Conservation (phyloP, 2,797 vertebrate species). For the Eulemur mongoz region DNA sequence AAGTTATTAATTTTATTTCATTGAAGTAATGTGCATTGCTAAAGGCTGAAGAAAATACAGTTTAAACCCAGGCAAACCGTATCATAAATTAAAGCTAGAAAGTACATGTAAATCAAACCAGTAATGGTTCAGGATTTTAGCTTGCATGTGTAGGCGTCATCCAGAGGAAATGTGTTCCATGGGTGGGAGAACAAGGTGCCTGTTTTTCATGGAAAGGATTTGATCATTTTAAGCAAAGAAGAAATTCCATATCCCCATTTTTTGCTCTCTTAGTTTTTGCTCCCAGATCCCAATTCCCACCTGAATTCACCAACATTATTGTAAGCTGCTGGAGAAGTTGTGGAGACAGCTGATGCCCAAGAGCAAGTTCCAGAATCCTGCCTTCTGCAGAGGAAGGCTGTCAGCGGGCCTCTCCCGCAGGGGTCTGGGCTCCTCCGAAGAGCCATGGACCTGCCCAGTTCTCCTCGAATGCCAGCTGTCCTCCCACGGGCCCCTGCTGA, state of each 20-base stretch:
- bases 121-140: background rate
- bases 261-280: background rate
- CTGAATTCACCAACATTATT: background rate
- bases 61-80: conserved; percentile 27
- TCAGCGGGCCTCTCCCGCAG: background rate
- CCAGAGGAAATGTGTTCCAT: background rate
- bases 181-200: background rate
- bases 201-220: background rate
- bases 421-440: background rate
- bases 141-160: background rate
- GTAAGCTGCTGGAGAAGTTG: background rate
- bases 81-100: conserved; percentile 58
- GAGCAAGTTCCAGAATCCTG: background rate
- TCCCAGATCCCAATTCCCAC: background rate
- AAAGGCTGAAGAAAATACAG: conserved; percentile 45
- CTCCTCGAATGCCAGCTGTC: conserved; percentile 59
- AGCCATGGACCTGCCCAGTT: background rate
- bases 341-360: background rate
- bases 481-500: background rate
- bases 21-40: conserved; percentile 36
- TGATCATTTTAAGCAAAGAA: conserved; percentile 18
- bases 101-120: conserved; percentile 15
- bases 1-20: conserved; percentile 64
- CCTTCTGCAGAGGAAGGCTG: background rate
- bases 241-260: background rate